Evolutionary conservation across 2,797 vertebrate species (phyloP).

Genomic region (Pseudomugil gertrudae): DNA sequence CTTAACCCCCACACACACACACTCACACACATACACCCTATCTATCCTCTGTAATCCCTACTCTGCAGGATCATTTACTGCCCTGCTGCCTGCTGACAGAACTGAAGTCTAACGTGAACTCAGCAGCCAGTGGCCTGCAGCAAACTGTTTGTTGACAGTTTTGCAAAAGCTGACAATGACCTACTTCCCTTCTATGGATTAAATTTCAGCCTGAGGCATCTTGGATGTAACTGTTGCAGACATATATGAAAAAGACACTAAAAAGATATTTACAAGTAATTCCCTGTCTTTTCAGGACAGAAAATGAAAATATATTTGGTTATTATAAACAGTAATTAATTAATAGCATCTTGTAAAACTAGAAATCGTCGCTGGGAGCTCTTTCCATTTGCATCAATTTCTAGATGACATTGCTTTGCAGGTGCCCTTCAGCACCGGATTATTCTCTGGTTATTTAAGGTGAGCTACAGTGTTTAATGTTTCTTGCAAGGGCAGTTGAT

Average conservation of each 20-base stretch:
- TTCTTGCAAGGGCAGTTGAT: constrained; percentile 5
- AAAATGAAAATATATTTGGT: background rate
- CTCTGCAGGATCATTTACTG: constrained; percentile 27
- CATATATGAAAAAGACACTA: background rate
- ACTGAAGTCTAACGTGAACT: constrained; percentile 32
- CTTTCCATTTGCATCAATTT: background rate
- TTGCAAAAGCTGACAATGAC: constrained; percentile 40
- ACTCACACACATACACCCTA: too few species aligned
- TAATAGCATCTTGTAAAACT: background rate
- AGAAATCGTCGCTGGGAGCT: background rate
- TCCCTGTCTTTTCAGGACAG: background rate
- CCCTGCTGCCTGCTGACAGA: constrained; percentile 15
- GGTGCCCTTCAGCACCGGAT: background rate
- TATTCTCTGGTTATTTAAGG: constrained; percentile 3
- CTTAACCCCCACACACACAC: constrained; percentile 2
- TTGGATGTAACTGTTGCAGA: constrained; percentile 5
- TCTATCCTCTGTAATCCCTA: constrained; percentile 5
- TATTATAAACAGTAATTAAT: background rate
- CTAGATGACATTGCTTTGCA: background rate
- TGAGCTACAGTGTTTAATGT: constrained; percentile 1
- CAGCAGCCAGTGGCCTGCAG: constrained; percentile 37
- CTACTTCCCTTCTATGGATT: constrained; percentile 42
- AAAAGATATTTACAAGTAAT: background rate
- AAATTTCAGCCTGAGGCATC: constrained; percentile 21
- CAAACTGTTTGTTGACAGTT: constrained; percentile 39